These are phyloP conservation scores for Hemibates koningsi DNA, from an alignment of 2,113 vertebrate species.

Conservation along the genomic window DNA sequence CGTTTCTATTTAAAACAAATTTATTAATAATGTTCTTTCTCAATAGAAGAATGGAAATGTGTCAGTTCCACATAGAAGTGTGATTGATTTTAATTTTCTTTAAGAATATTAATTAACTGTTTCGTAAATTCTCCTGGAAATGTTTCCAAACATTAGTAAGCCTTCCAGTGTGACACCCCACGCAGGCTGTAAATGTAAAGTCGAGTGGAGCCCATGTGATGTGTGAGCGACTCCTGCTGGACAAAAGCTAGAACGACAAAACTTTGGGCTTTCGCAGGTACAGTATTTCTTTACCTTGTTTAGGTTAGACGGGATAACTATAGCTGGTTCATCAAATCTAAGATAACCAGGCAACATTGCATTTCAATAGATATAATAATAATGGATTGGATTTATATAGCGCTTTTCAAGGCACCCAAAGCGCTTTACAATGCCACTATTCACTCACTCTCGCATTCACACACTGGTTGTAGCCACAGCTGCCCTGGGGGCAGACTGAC, in stretches of 20 bases:
- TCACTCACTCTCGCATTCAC: no score
- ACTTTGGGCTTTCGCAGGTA: neutral
- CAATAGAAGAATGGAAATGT: neutral
- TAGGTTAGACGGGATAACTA: neutral
- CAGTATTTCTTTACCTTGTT: neutral
- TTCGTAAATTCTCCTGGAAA: neutral
- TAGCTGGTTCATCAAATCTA: neutral
- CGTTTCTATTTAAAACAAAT: neutral
- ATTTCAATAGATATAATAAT: neutral
- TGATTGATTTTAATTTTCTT: neutral
- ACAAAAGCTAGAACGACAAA: neutral
- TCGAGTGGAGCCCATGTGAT: neutral
- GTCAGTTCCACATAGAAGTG: neutral
- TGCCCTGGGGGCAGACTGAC: no score
- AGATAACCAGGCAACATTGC: neutral
- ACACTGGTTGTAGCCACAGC: no score
- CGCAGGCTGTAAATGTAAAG: neutral
- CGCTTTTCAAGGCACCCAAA: no score
- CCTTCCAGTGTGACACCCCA: neutral
- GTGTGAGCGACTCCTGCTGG: conserved; percentile 37
- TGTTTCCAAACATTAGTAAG: neutral
- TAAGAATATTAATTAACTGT: neutral
- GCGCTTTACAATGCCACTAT: no score
- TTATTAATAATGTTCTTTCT: neutral
- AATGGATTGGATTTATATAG: no score